Base-by-base conservation (phyloP, 2,113 vertebrate genomes). In the Candoia aspera region DNA sequence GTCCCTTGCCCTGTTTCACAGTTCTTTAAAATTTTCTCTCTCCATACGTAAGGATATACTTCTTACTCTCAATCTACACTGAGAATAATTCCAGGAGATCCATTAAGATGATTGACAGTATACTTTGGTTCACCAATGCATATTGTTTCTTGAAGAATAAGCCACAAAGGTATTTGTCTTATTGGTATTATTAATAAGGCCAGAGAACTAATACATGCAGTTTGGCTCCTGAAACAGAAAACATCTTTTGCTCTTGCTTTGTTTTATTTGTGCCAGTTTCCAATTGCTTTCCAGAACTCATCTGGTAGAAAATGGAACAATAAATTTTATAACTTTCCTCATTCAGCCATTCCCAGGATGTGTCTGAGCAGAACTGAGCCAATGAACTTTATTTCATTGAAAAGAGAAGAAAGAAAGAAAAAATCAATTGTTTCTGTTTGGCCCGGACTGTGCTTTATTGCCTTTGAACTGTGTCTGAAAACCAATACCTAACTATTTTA, bases 391-490 rank as follows among this genome's bases (percentile, higher is more conserved):
- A 94, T 96, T 91, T 96, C 85, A 93, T 49, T 94, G 46, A 84
- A 84, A 84, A 12, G 93, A 37, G 12, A 1, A 19, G 42, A 95
- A 94, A 94, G 73, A 33, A 15, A 95, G 91, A 33, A 93, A 93
- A 95, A 96, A 0, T 60, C 95, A 92, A 95, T 95, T 96, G 93
- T 94, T 96, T 95, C 92, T 95, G 95, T 97, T 96, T 93, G 95
- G 93, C 88, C 79, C 88, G 84, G 95, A 93, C 90, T 95, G 94
- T 57, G 92, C 89, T 97, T 94, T 92, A 85, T 94, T 95, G 90
- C 87, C 93, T 94, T 97, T 97, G 96, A 96, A 96, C 93, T 96
- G 29, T 93, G 90, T 94, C 96, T 97, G 96, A 95, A 97, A 97
- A 97, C 91, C 96, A 97, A 96, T 96, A 95, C 90, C 89, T 95